A percentile compares a stretch with the other conserved stretches of the same genome.
phyloP scores from a whole-genome alignment of 1,140 invertebrate species.

The Euwallacea similis region DNA sequence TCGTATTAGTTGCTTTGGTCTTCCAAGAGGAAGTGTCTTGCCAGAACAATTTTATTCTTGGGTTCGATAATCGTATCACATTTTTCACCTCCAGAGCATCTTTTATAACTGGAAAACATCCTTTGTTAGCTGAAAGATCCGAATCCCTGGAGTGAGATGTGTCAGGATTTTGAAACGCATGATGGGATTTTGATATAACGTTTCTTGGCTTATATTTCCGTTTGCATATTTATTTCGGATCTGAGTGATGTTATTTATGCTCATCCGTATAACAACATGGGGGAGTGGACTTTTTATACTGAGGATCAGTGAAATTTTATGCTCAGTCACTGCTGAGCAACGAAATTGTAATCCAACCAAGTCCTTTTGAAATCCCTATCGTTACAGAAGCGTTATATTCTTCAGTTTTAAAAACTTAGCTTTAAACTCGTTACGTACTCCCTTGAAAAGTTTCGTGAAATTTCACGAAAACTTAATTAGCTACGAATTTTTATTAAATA shows the following conservation, averaged over 20 bases:
- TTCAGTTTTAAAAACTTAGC: constrained; percentile 22
- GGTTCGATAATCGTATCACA: constrained; percentile 33
- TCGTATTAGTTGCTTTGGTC: not conserved
- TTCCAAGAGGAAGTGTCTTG: constrained; percentile 26
- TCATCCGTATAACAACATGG: no score
- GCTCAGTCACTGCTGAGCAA: constrained; percentile 3
- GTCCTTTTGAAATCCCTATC: constrained; percentile 14
- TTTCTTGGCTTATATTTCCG: not conserved
- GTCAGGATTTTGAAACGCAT: constrained; percentile 23
- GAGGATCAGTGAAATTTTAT: not conserved
- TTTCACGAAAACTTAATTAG: no score
- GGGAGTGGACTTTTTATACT: no score
- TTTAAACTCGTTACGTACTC: constrained; percentile 13
- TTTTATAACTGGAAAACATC: constrained; percentile 29
- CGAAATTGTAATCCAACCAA: constrained; percentile 13
- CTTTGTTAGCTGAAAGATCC: constrained; percentile 23
- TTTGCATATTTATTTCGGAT: constrained; percentile 4
- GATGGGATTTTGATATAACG: constrained; percentile 20
- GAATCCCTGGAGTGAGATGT: constrained; percentile 23
- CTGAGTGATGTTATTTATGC: not conserved
- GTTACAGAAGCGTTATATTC: constrained; percentile 1
- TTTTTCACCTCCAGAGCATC: constrained; percentile 29
- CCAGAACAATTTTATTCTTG: constrained; percentile 36
- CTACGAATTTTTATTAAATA: no score
- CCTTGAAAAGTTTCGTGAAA: no score